Evolutionary conservation across 2,113 vertebrate genomes (phyloP), one percentile per base, ranked within the genome.

Genomic region (Colossoma macropomum): DNA sequence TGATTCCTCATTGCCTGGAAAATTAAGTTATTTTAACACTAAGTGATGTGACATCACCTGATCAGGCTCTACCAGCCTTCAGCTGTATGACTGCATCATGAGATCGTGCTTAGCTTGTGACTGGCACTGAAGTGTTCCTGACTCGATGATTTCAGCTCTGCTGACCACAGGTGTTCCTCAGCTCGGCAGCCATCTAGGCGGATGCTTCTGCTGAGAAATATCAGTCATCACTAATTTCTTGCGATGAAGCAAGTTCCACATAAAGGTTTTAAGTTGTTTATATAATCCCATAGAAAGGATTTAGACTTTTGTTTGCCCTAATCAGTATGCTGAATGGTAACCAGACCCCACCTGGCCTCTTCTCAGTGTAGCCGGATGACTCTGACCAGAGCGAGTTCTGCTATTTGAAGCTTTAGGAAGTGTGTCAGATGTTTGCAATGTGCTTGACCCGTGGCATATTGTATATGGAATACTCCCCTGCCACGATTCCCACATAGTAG

Each of bases 391-490:
- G 32, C 56, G 69, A 38, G 27, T 68, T 25, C 1, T 30, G 48
- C 27, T 34, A 48, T 45, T 15, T 48, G 23, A 8, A 45, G n/a
- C 48, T 38, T n/a, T 13, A 60, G 54, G 56, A 72, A 28, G 50
- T 80, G 82, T 77, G 82, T 86, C 77, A 83, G 15, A 25, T 16
- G 72, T 72, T 77, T 73, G 62, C 34, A 73, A 83, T 80, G 81
- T 30, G 13, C 54, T 77, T 60, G 38, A 77, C 28, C 41, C 32
- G 60, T 63, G 41, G 76, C 34, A 63, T 66, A 70, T 79, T 77
- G 77, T 65, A 69, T 69, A 65, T 82, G 80, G 27, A 76, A 50
- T 13, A 8, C 66, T 72, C 85, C 73, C 75, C 85, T 48, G 76
- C 77, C 19, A 28, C 59, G 74, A 65, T 76, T 76, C 81, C 78